Evolutionary conservation across 2,888 invertebrate species (phyloP), one percentile per base, ranked within the genome.

Genomic region (Rhyacophila evoluta): DNA sequence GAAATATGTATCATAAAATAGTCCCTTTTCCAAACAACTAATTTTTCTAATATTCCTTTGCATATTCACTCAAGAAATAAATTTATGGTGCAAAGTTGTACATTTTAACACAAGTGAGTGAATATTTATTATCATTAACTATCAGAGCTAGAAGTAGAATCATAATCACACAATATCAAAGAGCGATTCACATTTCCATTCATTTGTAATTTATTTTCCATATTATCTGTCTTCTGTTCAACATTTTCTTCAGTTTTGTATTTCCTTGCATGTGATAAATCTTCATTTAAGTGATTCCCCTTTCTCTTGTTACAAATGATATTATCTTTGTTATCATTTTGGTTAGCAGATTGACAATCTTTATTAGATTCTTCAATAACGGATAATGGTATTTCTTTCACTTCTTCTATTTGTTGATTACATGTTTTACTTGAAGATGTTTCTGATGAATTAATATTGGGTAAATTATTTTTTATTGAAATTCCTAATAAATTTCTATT

Each of bases 401-500:
- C n/a, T n/a, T n/a, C n/a, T n/a, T n/a, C n/a, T 25, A 19, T 55
- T 72, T 12, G 37, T 19, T 37, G 6, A 8, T 69, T 69, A n/a
- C 37, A 72, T 15, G 12, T 2, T 55, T 55, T 55, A 55, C 55
- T 55, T 4, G 55, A 55, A 25, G 55, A 55, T 8, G 55, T 55
- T 55, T 25, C 25, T 19, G 55, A 19, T 8, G 55, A 55, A 19
- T 55, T 39, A 1, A n/a, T 10, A 4, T 39, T 39, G 6, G 39
- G 15, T 39, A 39, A 15, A 39, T 15, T 55, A 55, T 19, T 55
- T 81, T 88, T 90, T 36, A 89, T 81, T 37, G 86, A 85, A 39
- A 90, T 89, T 0, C 90, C 90, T 80, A 90, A 85, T 8, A 85
- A 81, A 83, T 87, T 87, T 84, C 89, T 87, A 4, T 86, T 86